Base-by-base conservation (phyloP, 2,888 invertebrate species). In the Ptilodon capucinus region DNA sequence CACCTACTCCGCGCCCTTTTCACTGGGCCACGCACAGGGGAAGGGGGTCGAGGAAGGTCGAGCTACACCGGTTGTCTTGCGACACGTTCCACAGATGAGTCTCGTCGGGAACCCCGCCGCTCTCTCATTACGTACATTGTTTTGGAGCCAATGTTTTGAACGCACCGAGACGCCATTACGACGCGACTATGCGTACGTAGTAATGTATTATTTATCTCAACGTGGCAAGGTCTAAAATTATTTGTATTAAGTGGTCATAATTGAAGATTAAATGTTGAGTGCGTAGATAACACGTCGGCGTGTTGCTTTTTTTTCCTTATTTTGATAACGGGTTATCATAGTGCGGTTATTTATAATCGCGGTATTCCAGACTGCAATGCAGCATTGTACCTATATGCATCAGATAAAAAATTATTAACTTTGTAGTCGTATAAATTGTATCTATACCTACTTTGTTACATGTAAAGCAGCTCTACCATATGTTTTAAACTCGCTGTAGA, bases 91-190 rank as follows among this genome's bases (percentile, higher is more conserved):
- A 64, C 61, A 76, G 79, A 79, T 76, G 77, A 76, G 76, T 70
- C 74, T 76, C 73, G 71, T 56, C 71, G 71, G 79, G 72, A 72
- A 76, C 75, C 77, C 75, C 72, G 75, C 71, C 67, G 76, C 70
- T 74, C 75, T 73, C 76, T 76, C 76, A 77, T 79, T 80, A 79
- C 67, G 66, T 59, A 71, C 74, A 76, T 78, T 76, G 77, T 76
- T 72, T 76, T 71, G 67, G 68, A 70, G 72, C 61, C 68, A 64
- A 70, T 74, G 73, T 80, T 79, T 75, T 76, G 78, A 76, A 69
- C 66, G 61, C 72, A 65, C 65, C 62, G 71, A n/a, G n/a, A 68
- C 68, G 68, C 68, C 68, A 60, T 65, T 65, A 63, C 62, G 60
- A 58, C 57, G 59, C 50, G 51, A 46, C 46, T 53, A 49, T 51